A percentile compares a stretch with the other conserved stretches of the same genome.
These are phyloP conservation scores for Dynastes maya DNA, from an alignment of 2,888 invertebrate species.

Conservation along the genomic window DNA sequence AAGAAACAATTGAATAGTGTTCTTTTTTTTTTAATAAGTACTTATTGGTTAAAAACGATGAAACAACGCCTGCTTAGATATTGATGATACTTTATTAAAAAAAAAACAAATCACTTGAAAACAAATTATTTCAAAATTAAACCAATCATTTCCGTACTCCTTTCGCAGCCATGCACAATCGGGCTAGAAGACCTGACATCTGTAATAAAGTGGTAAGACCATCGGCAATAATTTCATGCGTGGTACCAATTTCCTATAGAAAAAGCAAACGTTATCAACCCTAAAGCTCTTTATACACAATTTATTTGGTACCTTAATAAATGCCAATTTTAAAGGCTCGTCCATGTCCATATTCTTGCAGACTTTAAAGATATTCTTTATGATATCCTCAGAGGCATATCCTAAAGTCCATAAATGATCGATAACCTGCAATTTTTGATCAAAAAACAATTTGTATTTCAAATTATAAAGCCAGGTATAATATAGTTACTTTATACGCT, in stretches of 20 bases:
- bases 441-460: constrained; percentile 1
- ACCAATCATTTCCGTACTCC: constrained; percentile 45
- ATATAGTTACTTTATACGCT: constrained; percentile 80
- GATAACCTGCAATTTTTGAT: constrained; percentile 75
- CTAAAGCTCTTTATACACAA: background rate
- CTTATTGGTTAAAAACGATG: too few relatives aligned
- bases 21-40: too few relatives aligned
- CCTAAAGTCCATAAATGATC: constrained; percentile 93
- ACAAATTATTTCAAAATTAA: constrained; percentile 5
- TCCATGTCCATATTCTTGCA: constrained; percentile 88
- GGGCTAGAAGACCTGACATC: constrained; percentile 90
- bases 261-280: constrained; percentile 29
- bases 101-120: background rate
- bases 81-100: too few relatives aligned
- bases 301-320: constrained; percentile 77
- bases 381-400: constrained; percentile 97
- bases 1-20: too few relatives aligned
- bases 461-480: constrained; percentile 1
- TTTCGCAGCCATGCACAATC: constrained; percentile 76
- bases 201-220: constrained; percentile 92
- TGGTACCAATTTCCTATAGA: constrained; percentile 88
- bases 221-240: constrained; percentile 92
- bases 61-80: too few relatives aligned
- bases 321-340: constrained; percentile 87
- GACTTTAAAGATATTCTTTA: constrained; percentile 95